Percentiles rank a stretch among this genome's conserved stretches.
Evolutionary conservation across 2,113 vertebrate species (phyloP).

Genomic region (Aptenodytes patagonicus): DNA sequence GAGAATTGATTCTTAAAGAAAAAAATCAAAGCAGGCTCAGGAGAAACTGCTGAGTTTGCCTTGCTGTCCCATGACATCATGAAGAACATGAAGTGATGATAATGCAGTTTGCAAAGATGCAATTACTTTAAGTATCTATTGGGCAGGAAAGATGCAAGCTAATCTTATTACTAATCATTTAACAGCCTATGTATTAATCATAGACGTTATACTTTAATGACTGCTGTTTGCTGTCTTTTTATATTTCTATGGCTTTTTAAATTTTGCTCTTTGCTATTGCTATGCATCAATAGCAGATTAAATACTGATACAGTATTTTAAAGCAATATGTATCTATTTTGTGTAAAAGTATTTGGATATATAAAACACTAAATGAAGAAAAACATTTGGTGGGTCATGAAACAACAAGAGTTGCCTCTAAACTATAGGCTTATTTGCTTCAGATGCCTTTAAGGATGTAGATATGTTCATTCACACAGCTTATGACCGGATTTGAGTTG

Average conservation of each 20-base stretch:
- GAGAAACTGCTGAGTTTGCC: slow-evolving; percentile 70
- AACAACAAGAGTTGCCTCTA: not conserved
- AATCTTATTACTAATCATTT: slow-evolving; percentile 83
- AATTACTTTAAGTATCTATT: slow-evolving; percentile 94
- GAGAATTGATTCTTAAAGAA: slow-evolving; percentile 10
- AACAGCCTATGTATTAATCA: slow-evolving; percentile 83
- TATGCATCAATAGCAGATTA: not conserved
- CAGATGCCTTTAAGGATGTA: not conserved
- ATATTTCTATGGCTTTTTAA: slow-evolving; percentile 23
- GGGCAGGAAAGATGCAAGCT: slow-evolving; percentile 77
- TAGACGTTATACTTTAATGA: slow-evolving; percentile 62
- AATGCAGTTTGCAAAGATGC: slow-evolving; percentile 85
- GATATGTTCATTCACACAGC: not conserved
- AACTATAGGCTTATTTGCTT: not conserved
- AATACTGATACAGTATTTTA: not conserved
- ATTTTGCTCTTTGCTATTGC: not conserved
- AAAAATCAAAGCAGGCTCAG: not conserved
- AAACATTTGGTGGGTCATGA: not conserved
- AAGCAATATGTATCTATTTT: not conserved
- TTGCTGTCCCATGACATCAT: slow-evolving; percentile 75
- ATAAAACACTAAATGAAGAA: not conserved
- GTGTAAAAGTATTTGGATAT: not conserved
- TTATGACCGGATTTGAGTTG: not conserved
- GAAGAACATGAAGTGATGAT: slow-evolving; percentile 89
- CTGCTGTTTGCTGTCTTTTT: slow-evolving; percentile 32